Percentiles rank a stretch among this genome's conserved stretches.
Conservation (phyloP, 2,888 invertebrate species). For the Oxytorus armatus region DNA sequence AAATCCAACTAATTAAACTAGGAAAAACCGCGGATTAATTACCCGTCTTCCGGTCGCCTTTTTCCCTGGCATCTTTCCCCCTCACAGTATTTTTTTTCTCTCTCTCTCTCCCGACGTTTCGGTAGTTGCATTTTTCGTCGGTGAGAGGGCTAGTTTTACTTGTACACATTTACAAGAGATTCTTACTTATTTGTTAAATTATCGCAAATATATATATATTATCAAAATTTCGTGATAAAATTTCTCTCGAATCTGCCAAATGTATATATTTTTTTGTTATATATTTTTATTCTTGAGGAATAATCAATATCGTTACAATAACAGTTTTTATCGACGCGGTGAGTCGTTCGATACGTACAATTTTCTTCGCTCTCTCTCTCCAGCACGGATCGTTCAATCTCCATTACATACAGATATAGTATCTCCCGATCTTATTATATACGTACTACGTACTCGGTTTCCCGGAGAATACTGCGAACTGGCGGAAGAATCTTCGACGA, state of each 20-base stretch:
- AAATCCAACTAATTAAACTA: conserved; percentile 84
- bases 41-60: conserved; percentile 78
- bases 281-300: neutral
- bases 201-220: neutral
- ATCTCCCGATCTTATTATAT: conserved; percentile 34
- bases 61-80: conserved; percentile 59
- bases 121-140: conserved; percentile 62
- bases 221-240: too few species aligned
- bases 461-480: conserved; percentile 41
- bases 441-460: conserved; percentile 6
- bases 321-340: conserved; percentile 7
- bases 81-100: conserved; percentile 29
- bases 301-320: neutral
- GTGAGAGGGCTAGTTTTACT: conserved; percentile 57
- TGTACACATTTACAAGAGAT: conserved; percentile 17
- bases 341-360: neutral
- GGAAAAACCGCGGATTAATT: conserved; percentile 84
- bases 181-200: conserved; percentile 18
- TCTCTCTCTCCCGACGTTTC: conserved; percentile 59
- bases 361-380: neutral
- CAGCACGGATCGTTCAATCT: conserved; percentile 36
- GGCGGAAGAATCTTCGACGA: conserved; percentile 52
- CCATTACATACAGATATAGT: conserved; percentile 1
- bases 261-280: neutral
- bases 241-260: too few species aligned